Conservation (phyloP, 2,888 invertebrate genomes). For the Drosophila quinaria region DNA sequence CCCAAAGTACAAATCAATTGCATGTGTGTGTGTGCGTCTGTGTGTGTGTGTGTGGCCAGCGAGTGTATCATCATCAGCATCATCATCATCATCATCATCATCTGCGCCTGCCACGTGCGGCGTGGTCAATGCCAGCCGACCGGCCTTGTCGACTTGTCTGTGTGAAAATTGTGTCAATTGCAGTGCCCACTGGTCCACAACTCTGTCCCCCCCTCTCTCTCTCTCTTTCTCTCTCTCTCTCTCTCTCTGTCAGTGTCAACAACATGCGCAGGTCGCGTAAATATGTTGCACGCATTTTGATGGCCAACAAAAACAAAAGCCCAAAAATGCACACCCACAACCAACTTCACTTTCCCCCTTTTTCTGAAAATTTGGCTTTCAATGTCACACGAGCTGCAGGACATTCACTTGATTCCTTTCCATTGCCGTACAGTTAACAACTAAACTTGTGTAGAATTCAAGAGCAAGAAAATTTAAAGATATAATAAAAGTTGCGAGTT, state of each 20-base stretch:
- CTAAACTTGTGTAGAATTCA: neutral
- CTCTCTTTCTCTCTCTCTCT: neutral
- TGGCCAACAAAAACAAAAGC: slow-evolving; percentile 5
- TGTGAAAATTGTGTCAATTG: slow-evolving; percentile 79
- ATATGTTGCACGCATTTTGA: slow-evolving; percentile 55
- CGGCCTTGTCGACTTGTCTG: slow-evolving; percentile 74
- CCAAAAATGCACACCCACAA: slow-evolving; percentile 1
- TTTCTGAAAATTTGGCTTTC: slow-evolving; percentile 27
- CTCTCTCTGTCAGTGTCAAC: slow-evolving; percentile 65
- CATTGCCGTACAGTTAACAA: neutral
- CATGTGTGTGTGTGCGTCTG: slow-evolving; percentile 52
- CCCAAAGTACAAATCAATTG: slow-evolving; percentile 80
- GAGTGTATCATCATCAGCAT: slow-evolving; percentile 26
- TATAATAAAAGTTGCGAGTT: no score
- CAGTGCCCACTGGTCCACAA: slow-evolving; percentile 56
- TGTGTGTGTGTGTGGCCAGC: slow-evolving; percentile 31
- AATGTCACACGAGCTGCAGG: slow-evolving; percentile 38
- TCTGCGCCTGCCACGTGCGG: slow-evolving; percentile 59
- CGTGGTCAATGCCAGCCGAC: slow-evolving; percentile 72
- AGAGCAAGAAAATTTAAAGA: neutral
- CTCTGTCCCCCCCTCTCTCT: neutral
- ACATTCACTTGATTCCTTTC: slow-evolving; percentile 11
- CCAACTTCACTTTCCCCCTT: neutral
- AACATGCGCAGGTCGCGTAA: slow-evolving; percentile 74
- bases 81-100: slow-evolving; percentile 42